Evolutionary conservation across 2,113 vertebrate genomes (phyloP).

Genomic region (Plecturocebus donacophilus): DNA sequence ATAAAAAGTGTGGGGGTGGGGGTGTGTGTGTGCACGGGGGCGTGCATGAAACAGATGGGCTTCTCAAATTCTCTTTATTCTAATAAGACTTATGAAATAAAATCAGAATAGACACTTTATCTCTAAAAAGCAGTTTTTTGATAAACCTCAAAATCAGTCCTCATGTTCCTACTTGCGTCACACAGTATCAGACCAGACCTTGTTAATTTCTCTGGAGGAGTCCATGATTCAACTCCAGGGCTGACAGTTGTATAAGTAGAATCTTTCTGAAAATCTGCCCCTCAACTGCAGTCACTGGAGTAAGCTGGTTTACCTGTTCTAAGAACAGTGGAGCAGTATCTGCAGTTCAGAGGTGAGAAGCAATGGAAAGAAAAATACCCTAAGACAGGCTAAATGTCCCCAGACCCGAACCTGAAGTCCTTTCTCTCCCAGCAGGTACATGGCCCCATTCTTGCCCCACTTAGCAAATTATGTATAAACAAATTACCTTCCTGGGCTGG

Average conservation of each 20-base stretch:
- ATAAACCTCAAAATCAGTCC: constrained; percentile 1
- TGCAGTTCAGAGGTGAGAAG: background rate
- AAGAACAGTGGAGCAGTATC: background rate
- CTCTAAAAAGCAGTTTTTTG: constrained; percentile 12
- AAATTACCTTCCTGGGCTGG: constrained; percentile 81
- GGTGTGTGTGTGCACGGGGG: too few species aligned
- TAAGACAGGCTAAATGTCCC: background rate
- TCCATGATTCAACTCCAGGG: background rate
- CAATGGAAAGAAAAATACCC: fast-evolving
- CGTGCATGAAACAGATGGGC: background rate
- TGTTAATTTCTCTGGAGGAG: constrained; percentile 37
- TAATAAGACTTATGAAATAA: constrained; percentile 37
- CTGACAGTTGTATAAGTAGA: constrained; percentile 13
- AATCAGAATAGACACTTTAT: background rate
- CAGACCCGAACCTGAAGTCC: background rate
- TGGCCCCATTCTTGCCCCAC: background rate
- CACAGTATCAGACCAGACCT: constrained; percentile 28
- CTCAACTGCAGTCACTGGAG: background rate
- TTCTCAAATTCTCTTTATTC: constrained; percentile 32
- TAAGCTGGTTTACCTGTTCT: background rate
- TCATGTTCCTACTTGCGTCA: constrained; percentile 12
- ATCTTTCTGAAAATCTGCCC: background rate
- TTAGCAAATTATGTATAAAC: constrained; percentile 82
- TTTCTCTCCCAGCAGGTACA: background rate
- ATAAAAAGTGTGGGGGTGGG: background rate